Conservation (phyloP, 1,140 invertebrate genomes). For the Eriosoma lanigerum region DNA sequence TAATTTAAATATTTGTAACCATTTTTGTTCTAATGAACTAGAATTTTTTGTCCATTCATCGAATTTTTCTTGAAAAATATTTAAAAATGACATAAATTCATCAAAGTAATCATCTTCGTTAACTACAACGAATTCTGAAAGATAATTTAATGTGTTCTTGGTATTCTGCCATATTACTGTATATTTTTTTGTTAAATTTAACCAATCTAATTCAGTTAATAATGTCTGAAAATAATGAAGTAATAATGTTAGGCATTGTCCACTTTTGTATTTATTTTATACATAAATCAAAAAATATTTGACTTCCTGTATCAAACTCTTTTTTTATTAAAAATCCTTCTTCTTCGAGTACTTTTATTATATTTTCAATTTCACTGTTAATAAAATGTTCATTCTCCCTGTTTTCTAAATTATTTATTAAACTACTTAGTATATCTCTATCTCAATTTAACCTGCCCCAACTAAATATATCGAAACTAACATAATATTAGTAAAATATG, state of each 20-base stretch:
- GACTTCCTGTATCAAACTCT: not conserved
- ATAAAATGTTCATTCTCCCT: not conserved
- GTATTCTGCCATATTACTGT: not conserved
- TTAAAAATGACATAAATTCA: constrained; percentile 7
- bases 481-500: too few relatives aligned
- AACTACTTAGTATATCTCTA: not conserved
- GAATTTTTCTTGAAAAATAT: constrained; percentile 9
- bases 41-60: not conserved
- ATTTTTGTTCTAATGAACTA: not conserved
- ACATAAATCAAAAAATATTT: constrained; percentile 7
- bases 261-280: constrained; percentile 5
- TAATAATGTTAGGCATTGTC: not conserved
- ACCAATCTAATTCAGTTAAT: constrained; percentile 1
- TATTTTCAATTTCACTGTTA: constrained; percentile 1
- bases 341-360: constrained; percentile 8
- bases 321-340: not conserved
- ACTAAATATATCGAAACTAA: too few relatives aligned
- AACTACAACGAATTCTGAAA: not conserved
- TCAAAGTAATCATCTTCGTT: constrained; percentile 14
- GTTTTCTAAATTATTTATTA: constrained; percentile 6
- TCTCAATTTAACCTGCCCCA: too few relatives aligned
- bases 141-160: not conserved
- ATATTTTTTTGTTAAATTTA: constrained; percentile 25
- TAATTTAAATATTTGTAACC: constrained; percentile 2
- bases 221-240: too few relatives aligned